These are phyloP conservation scores for Rhimphoctona megacephalus DNA, from an alignment of 2,888 invertebrate genomes.

Conservation along the genomic window DNA sequence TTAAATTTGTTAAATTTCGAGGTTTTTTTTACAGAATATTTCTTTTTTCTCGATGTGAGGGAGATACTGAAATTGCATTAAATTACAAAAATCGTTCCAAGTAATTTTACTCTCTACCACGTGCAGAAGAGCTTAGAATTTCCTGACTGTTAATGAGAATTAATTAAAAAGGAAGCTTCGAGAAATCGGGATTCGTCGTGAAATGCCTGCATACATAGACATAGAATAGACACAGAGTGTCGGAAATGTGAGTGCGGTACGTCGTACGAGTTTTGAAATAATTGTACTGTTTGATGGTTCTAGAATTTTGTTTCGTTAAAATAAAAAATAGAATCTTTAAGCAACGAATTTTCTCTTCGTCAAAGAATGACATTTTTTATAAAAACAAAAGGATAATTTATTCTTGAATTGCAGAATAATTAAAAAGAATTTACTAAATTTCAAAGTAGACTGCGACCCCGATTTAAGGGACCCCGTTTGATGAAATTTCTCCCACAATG, in stretches of 20 bases:
- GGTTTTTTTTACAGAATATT: background rate
- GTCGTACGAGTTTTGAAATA: background rate
- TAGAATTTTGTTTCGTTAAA: background rate
- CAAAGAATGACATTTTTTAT: background rate
- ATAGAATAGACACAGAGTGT: background rate
- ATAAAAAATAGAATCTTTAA: background rate
- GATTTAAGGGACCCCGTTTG: too few species aligned
- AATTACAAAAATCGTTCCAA: background rate
- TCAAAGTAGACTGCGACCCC: too few species aligned
- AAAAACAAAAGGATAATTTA: too few species aligned
- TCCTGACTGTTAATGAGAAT: constrained; percentile 35
- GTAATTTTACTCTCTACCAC: background rate
- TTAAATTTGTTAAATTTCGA: background rate
- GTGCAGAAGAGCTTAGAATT: constrained; percentile 8
- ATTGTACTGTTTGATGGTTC: background rate
- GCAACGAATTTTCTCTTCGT: background rate
- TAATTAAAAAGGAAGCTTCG: constrained; percentile 23
- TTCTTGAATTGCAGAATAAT: too few species aligned
- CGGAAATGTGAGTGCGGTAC: background rate
- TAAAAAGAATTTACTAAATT: too few species aligned
- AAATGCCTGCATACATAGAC: background rate
- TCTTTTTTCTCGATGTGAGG: background rate
- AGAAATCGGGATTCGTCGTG: constrained; percentile 1
- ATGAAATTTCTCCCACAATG: too few species aligned
- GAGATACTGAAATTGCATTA: background rate